Base-by-base conservation (phyloP, 1,140 invertebrate genomes). In the Tetramorium parvispinum region DNA sequence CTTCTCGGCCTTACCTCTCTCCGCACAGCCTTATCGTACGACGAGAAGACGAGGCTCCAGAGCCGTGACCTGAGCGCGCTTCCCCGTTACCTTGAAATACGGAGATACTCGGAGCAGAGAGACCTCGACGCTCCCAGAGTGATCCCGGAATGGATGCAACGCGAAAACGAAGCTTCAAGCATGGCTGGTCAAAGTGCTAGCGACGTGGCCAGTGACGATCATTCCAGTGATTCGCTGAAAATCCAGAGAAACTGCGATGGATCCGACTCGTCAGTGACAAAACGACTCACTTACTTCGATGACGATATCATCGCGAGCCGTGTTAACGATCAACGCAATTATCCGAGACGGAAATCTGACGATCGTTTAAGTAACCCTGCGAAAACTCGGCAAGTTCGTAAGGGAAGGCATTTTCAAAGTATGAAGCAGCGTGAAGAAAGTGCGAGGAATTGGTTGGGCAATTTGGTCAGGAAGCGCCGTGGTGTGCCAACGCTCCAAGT, bases 1-100 rank as follows among this genome's bases (percentile, higher is more conserved):
- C 83, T 93, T 61, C 73, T 93, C 57, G 82, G 87, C 16, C 70
- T 92, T 27, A 68, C 53, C 85, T 85, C 75, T 49, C 75, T 90
- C 16, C 71, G 76, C 68, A 57, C 91, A 88, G 88, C 77, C 53
- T 53, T 89, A 37, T 81, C 93, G 55, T 89, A 78, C 68, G 83
- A 87, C 76, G 86, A 88, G 78, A 83, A 87, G 55, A 59, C 91
- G 27, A 85, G 82, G 53, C 57, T 78, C 24, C 85, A 79, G 71
- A 88, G 57, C 32, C 85, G 76, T 55, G 85, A 78, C 57, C 65
- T 21, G 32, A 79, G 86, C 16, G n/a, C 79, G n/a, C 24, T 81
- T 87, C 78, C 85, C 65, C 8, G n/a, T 40, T 78, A 79, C 13
- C 13, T 37, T 16, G 46, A 82, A 21, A 51, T 70, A 27, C 70